A percentile compares a stretch with the other conserved stretches of the same genome.
Conservation (phyloP, 2,113 vertebrate genomes). For the Emydura subglobosa region DNA sequence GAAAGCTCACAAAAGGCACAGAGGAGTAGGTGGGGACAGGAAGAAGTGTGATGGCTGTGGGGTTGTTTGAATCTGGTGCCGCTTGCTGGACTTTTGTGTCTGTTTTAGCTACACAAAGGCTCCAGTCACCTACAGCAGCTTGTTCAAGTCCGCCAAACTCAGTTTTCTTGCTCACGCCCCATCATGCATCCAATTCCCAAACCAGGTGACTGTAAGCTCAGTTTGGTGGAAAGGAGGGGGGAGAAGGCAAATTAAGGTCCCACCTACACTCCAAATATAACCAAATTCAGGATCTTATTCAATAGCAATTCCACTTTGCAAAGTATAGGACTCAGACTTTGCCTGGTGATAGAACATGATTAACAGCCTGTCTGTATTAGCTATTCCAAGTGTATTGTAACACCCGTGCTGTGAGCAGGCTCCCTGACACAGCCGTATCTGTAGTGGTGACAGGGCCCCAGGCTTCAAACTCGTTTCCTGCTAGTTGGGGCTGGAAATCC, state of each 20-base stretch:
- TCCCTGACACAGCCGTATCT: neutral
- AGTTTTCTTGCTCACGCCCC: no score
- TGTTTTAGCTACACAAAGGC: neutral
- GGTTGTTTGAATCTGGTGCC: fast-evolving
- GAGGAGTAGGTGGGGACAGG: neutral
- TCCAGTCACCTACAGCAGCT: neutral
- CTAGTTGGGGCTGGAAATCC: neutral
- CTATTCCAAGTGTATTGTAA: fast-evolving
- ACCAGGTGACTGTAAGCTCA: neutral
- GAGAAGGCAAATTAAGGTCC: neutral
- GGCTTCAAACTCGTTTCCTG: neutral
- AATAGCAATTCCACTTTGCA: neutral
- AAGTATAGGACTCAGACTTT: neutral
- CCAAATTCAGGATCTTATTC: neutral
- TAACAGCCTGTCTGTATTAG: neutral
- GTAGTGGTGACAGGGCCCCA: neutral
- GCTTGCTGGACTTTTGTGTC: fast-evolving
- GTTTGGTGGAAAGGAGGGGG: neutral
- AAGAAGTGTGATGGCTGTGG: neutral
- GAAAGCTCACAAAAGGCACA: neutral
- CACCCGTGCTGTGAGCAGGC: neutral
- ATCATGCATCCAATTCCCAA: neutral
- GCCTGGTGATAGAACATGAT: fast-evolving
- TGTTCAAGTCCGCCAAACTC: neutral
- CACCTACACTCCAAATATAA: neutral